These are phyloP conservation scores for Acleris literana DNA, from an alignment of 2,888 invertebrate species.

Conservation along the genomic window DNA sequence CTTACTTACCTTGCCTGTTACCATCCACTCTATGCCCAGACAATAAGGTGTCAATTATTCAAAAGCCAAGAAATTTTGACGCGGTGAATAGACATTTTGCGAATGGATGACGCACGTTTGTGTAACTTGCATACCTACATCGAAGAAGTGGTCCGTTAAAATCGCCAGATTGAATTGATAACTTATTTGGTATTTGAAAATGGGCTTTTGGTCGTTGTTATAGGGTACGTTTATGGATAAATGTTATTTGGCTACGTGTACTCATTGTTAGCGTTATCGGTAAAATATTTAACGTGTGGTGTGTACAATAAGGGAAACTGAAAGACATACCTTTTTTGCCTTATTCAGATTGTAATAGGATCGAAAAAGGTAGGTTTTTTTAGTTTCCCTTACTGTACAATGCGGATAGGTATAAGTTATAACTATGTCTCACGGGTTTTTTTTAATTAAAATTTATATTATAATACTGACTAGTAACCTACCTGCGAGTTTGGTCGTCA, in stretches of 20 bases:
- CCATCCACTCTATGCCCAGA: neutral
- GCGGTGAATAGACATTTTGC: neutral
- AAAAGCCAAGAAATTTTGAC: neutral
- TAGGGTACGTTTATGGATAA: slow-evolving; percentile 4
- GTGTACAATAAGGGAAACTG: neutral
- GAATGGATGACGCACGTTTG: slow-evolving; percentile 3
- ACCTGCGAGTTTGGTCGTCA: no score
- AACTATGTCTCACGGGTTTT: no score
- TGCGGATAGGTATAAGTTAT: slow-evolving; percentile 7
- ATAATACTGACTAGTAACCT: no score
- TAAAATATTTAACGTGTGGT: slow-evolving; percentile 10
- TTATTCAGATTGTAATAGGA: no score
- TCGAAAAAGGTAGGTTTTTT: no score
- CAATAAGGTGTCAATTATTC: slow-evolving; percentile 3
- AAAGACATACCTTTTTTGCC: no score
- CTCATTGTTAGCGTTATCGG: slow-evolving; percentile 22
- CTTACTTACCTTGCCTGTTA: neutral
- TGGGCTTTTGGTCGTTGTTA: neutral
- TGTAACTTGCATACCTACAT: slow-evolving; percentile 8
- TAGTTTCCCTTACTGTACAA: neutral
- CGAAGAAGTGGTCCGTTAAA: slow-evolving; percentile 24
- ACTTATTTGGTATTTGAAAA: neutral
- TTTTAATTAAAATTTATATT: no score
- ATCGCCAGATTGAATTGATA: slow-evolving; percentile 20
- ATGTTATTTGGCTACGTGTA: neutral